Conservation (phyloP, 2,888 invertebrate species). For the Anorthoa munda region DNA sequence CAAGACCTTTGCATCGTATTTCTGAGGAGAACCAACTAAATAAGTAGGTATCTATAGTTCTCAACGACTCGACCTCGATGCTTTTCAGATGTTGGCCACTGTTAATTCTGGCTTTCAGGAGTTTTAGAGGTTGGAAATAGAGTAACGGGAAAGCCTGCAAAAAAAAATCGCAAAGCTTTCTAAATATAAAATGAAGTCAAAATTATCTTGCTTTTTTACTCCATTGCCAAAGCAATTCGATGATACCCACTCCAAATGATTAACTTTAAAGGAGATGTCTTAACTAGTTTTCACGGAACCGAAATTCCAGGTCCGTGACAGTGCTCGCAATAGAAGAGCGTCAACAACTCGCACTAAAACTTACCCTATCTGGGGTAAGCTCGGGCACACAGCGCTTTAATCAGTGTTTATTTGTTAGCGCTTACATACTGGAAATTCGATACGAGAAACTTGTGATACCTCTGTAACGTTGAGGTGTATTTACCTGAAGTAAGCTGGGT, state of each 20-base stretch:
- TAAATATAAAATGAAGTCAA: too few species aligned
- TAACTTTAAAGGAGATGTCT: neutral
- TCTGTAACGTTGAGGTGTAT: constrained; percentile 10
- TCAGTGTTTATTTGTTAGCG: constrained; percentile 57
- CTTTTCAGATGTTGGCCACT: too few species aligned
- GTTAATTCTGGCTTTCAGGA: too few species aligned
- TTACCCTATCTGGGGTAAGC: constrained; percentile 52
- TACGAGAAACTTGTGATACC: constrained; percentile 29
- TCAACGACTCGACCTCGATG: too few species aligned
- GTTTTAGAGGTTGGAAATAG: too few species aligned
- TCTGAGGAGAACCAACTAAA: too few species aligned
- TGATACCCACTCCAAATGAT: neutral
- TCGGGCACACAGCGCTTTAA: constrained; percentile 49
- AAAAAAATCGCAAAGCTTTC: too few species aligned
- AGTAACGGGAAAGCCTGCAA: too few species aligned
- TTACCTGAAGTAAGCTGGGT: neutral
- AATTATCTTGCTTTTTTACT: too few species aligned
- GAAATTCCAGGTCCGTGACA: constrained; percentile 12
- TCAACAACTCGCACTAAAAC: constrained; percentile 56
- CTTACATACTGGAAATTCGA: constrained; percentile 27
- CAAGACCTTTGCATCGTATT: too few species aligned
- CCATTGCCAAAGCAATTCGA: neutral
- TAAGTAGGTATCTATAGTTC: too few species aligned
- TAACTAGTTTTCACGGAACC: constrained; percentile 10
- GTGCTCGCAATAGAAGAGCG: constrained; percentile 42